These are phyloP conservation scores for Poecilobothrus nobilitatus DNA, from an alignment of 2,888 invertebrate genomes.

Conservation along the genomic window DNA sequence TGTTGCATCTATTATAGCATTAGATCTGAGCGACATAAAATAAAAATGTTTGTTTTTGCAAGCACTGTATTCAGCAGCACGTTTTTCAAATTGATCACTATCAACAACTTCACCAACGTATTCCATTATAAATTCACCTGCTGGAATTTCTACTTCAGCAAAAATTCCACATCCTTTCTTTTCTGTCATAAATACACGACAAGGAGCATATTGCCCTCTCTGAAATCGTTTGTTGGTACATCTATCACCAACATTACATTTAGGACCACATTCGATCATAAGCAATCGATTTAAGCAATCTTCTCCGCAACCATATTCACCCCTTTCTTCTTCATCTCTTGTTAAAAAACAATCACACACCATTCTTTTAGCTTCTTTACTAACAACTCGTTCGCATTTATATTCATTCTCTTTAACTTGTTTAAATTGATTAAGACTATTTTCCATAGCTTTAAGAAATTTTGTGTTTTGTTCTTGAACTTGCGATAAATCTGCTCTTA, in stretches of 20 bases:
- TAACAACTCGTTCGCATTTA: conserved; percentile 71
- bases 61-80: conserved; percentile 81
- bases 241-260: conserved; percentile 79
- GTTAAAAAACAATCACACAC: conserved; percentile 90
- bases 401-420: conserved; percentile 80
- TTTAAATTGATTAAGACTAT: conserved; percentile 62
- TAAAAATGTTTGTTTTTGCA: conserved; percentile 90
- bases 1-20: conserved; percentile 94
- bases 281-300: conserved; percentile 93
- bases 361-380: conserved; percentile 89
- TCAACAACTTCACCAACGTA: conserved; percentile 97
- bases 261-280: conserved; percentile 95
- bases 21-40: conserved; percentile 92
- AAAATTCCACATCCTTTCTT: conserved; percentile 93
- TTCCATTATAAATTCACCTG: conserved; percentile 91
- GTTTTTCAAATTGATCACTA: conserved; percentile 76
- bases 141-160: conserved; percentile 34
- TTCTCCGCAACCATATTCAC: conserved; percentile 84
- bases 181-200: conserved; percentile 83
- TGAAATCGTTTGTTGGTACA: conserved; percentile 95
- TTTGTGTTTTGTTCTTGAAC: conserved; percentile 38
- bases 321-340: conserved; percentile 75
- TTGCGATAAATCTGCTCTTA: conserved; percentile 28
- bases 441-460: conserved; percentile 43
- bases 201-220: conserved; percentile 70